Percentiles rank a stretch among this genome's conserved stretches.
Conservation (phyloP, 2,888 invertebrate genomes). For the Stenoptilia bipunctidactyla region DNA sequence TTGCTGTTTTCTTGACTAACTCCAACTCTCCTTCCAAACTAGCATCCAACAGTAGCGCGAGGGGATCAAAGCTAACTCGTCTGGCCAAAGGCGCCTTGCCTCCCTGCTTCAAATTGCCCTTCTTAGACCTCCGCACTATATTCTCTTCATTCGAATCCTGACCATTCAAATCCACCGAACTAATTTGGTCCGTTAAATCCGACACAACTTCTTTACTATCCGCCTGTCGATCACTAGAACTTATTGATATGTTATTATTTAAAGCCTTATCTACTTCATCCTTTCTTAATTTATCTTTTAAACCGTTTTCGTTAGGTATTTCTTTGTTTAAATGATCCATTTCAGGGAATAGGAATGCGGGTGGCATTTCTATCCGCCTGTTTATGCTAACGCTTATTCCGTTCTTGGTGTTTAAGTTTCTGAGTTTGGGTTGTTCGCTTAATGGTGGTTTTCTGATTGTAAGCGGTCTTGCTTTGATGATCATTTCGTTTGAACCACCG, state of each 20-base stretch:
- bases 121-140: slow-evolving; percentile 76
- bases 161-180: slow-evolving; percentile 63
- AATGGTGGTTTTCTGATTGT: slow-evolving; percentile 87
- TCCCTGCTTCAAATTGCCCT: slow-evolving; percentile 84
- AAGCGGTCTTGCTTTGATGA: slow-evolving; percentile 84
- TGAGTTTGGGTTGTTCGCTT: slow-evolving; percentile 83
- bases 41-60: slow-evolving; percentile 95
- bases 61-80: slow-evolving; percentile 96
- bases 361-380: slow-evolving; percentile 85
- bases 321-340: slow-evolving; percentile 66
- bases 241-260: slow-evolving; percentile 26
- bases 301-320: no score
- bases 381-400: slow-evolving; percentile 78
- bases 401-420: slow-evolving; percentile 71
- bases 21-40: slow-evolving; percentile 98
- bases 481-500: slow-evolving; percentile 49
- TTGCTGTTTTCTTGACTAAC: slow-evolving; percentile 94
- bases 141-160: slow-evolving; percentile 72
- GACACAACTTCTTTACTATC: slow-evolving; percentile 24
- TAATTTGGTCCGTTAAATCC: slow-evolving; percentile 62
- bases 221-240: slow-evolving; percentile 45
- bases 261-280: slow-evolving; percentile 56
- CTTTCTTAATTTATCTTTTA: slow-evolving; percentile 18
- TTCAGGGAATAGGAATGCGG: slow-evolving; percentile 84
- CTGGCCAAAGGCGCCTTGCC: slow-evolving; percentile 81